These are phyloP conservation scores for Neoniphon sammara DNA, from an alignment of 2,797 vertebrate species.

Conservation along the genomic window DNA sequence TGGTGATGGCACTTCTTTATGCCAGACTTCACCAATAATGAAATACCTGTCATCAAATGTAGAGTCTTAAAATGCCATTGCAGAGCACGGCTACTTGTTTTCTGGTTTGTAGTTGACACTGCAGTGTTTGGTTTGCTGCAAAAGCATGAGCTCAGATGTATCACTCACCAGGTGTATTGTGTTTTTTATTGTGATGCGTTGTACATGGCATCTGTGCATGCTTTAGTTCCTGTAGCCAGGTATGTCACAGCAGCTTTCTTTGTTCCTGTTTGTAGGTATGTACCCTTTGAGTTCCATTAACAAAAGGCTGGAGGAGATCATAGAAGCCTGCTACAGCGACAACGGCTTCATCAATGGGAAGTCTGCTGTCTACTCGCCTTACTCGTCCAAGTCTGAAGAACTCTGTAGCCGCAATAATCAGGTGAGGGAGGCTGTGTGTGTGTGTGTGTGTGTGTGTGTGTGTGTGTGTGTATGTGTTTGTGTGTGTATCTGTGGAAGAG, in stretches of 20 bases:
- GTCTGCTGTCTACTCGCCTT: constrained; percentile 87
- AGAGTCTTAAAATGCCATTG: no score
- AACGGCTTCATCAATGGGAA: constrained; percentile 45
- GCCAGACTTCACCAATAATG: no score
- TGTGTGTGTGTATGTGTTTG: no score
- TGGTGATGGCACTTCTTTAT: no score
- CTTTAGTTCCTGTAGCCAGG: no score
- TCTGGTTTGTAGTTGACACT: not conserved
- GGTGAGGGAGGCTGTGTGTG: constrained; percentile 45
- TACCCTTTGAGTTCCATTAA: constrained; percentile 87
- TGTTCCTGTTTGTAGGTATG: constrained; percentile 68
- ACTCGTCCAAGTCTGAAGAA: constrained; percentile 74
- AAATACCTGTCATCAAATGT: no score
- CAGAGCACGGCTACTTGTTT: not conserved
- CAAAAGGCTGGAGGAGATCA: constrained; percentile 81
- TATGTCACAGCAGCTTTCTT: not conserved
- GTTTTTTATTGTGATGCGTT: not conserved
- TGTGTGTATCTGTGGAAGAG: no score
- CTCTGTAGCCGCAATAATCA: constrained; percentile 55
- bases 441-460: not conserved
- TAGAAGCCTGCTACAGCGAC: constrained; percentile 86
- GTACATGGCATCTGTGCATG: no score
- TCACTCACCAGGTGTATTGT: not conserved
- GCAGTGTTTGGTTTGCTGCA: not conserved
- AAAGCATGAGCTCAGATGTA: not conserved